phyloP scores from a whole-genome alignment of 2,888 invertebrate genomes.

The Coremacera marginata region DNA sequence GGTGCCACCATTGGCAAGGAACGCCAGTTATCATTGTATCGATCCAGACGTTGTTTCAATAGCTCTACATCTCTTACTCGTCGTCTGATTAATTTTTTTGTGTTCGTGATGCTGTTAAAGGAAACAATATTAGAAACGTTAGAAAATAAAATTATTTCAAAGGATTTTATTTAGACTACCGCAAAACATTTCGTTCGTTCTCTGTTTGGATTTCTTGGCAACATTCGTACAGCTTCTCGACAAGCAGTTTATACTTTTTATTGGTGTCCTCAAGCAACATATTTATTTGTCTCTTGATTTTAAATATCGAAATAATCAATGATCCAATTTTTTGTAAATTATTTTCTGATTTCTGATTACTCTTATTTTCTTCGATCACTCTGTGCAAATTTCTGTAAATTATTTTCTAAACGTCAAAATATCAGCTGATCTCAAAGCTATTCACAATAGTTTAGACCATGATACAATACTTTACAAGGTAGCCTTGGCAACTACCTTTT shows the following conservation, averaged over 20 bases:
- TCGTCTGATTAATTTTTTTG: slow-evolving; percentile 62
- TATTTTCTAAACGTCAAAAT: too few relatives aligned
- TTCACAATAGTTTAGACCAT: too few relatives aligned
- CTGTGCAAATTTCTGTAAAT: too few relatives aligned
- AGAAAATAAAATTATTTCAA: too few relatives aligned
- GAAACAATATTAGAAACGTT: background rate
- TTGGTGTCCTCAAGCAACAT: slow-evolving; percentile 60
- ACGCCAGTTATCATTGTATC: slow-evolving; percentile 66
- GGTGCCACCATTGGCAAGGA: slow-evolving; percentile 63
- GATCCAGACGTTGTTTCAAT: slow-evolving; percentile 63
- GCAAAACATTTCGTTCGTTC: slow-evolving; percentile 65
- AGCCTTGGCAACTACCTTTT: too few relatives aligned
- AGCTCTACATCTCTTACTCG: slow-evolving; percentile 64
- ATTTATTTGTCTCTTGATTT: slow-evolving; percentile 14
- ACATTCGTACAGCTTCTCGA: slow-evolving; percentile 60
- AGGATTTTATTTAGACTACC: slow-evolving; percentile 49
- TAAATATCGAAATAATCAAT: too few relatives aligned
- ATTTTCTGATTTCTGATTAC: too few relatives aligned
- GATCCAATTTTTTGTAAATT: too few relatives aligned
- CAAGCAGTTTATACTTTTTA: slow-evolving; percentile 61
- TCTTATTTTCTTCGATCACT: too few relatives aligned
- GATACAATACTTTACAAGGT: too few relatives aligned
- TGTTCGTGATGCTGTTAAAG: slow-evolving; percentile 59
- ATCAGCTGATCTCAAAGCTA: too few relatives aligned
- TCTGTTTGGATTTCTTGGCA: slow-evolving; percentile 66